These are phyloP conservation scores for Drosophila ezoana DNA, from an alignment of 2,888 invertebrate species.

Conservation along the genomic window DNA sequence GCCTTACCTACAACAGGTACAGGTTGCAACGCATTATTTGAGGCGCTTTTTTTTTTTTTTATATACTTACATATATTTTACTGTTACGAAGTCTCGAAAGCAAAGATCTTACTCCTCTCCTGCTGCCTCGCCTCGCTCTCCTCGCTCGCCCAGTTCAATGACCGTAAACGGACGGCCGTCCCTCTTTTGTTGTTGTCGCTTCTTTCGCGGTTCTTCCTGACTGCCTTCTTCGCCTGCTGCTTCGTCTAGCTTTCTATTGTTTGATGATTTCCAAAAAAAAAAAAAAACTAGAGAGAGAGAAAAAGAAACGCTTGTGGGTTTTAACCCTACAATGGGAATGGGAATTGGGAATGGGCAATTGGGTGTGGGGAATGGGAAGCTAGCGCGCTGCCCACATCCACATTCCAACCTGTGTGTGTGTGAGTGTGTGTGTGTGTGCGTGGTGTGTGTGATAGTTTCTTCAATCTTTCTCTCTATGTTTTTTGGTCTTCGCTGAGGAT, in stretches of 20 bases:
- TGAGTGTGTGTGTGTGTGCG: conserved; percentile 23
- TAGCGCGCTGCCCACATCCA: conserved; percentile 59
- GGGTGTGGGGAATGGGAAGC: conserved; percentile 47
- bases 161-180: conserved; percentile 69
- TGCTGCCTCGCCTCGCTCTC: not conserved
- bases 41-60: conserved; percentile 37
- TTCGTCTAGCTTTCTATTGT: conserved; percentile 79
- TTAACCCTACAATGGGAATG: conserved; percentile 70
- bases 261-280: conserved; percentile 75
- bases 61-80: conserved; percentile 51
- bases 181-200: conserved; percentile 66
- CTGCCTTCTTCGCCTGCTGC: conserved; percentile 73
- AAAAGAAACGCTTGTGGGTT: conserved; percentile 72
- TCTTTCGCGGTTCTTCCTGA: conserved; percentile 78
- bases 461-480: conserved; percentile 24
- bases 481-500: conserved; percentile 60
- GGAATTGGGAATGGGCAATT: conserved; percentile 46
- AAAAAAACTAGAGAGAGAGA: conserved; percentile 36
- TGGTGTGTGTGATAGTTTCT: conserved; percentile 45
- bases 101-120: conserved; percentile 53
- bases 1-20: conserved; percentile 33
- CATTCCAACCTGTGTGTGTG: conserved; percentile 53
- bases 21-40: conserved; percentile 54
- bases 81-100: conserved; percentile 70
- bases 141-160: conserved; percentile 61